Conservation (phyloP, 2,888 invertebrate species). For the Pseudococcus viburni region DNA sequence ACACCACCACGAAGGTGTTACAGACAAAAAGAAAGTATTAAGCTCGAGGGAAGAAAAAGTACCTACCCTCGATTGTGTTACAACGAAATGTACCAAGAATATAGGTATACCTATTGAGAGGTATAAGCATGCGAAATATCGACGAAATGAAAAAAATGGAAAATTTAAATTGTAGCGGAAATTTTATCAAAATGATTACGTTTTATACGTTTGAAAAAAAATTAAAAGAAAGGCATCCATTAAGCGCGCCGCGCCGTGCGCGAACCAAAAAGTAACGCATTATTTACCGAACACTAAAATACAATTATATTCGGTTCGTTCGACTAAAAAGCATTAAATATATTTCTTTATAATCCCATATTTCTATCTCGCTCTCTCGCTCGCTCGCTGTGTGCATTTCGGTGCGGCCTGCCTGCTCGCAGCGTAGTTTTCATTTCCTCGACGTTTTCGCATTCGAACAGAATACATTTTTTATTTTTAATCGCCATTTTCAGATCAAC, state of each 20-base stretch:
- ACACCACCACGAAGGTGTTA: neutral
- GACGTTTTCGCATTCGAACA: constrained; percentile 17
- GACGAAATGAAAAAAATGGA: neutral
- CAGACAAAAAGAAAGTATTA: constrained; percentile 6
- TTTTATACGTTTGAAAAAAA: constrained; percentile 4
- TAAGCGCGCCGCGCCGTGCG: neutral
- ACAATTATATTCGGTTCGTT: constrained; percentile 50
- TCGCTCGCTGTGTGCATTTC: neutral
- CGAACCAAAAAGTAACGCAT: constrained; percentile 54
- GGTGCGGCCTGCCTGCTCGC: neutral
- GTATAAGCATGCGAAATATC: neutral
- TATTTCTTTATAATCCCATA: constrained; percentile 54
- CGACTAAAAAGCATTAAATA: constrained; percentile 57
- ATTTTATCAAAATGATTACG: constrained; percentile 54
- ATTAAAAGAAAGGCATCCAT: constrained; percentile 55
- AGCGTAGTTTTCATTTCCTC: constrained; percentile 39
- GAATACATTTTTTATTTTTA: constrained; percentile 62
- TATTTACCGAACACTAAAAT: constrained; percentile 57
- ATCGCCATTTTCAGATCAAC: constrained; percentile 59
- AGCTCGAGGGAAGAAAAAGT: neutral
- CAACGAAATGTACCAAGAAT: neutral
- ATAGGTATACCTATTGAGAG: neutral
- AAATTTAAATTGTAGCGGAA: constrained; percentile 49
- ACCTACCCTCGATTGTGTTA: neutral
- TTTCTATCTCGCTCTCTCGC: neutral